A percentile compares a stretch with the other conserved stretches of the same genome.
These are phyloP conservation scores for Guaruba guarouba DNA, from an alignment of 2,113 vertebrate genomes.

Conservation along the genomic window DNA sequence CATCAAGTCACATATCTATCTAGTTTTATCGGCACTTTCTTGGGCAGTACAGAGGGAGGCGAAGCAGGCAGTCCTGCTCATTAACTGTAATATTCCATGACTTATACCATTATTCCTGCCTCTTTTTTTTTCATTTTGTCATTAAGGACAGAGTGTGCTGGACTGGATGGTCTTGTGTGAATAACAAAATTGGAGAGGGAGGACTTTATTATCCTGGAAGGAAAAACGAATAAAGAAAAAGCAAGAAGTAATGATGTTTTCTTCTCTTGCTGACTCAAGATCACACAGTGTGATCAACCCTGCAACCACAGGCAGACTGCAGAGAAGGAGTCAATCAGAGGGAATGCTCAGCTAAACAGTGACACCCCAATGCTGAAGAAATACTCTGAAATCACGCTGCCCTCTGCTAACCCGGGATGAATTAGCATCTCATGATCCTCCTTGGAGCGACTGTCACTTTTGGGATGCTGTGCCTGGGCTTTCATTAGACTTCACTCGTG, in stretches of 20 bases:
- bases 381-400: not conserved
- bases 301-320: not conserved
- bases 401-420: not conserved
- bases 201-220: not conserved
- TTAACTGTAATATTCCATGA: slow-evolving; percentile 31
- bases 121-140: not conserved
- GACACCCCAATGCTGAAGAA: not conserved
- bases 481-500: not conserved
- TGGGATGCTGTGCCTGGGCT: not conserved
- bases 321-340: not conserved
- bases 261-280: not conserved
- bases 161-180: not conserved
- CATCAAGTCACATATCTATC: slow-evolving; percentile 47
- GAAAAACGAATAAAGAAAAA: not conserved
- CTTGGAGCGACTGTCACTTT: not conserved
- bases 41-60: not conserved
- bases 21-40: slow-evolving; percentile 40
- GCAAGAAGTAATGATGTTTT: not conserved
- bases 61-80: slow-evolving; percentile 23
- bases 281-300: not conserved
- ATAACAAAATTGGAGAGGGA: not conserved
- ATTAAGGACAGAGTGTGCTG: slow-evolving; percentile 34
- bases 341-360: not conserved
- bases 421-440: not conserved
- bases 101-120: not conserved